Evolutionary conservation across 2,888 invertebrate genomes (phyloP).

Genomic region (Dasypolia templi): DNA sequence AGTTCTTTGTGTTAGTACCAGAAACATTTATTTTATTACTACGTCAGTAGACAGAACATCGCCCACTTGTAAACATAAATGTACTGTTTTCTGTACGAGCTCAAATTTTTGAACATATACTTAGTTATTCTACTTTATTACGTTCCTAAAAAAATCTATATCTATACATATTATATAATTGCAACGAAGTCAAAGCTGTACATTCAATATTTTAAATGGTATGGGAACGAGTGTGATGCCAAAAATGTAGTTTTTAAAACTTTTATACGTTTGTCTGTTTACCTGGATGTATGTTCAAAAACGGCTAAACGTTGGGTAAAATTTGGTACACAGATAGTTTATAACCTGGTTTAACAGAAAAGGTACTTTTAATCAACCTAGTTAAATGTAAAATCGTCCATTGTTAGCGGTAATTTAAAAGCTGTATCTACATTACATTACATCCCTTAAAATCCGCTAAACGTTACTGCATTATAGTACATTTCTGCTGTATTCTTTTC

Average conservation of each 20-base stretch:
- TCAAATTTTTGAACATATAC: conserved; percentile 1
- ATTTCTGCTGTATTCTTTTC: conserved; percentile 30
- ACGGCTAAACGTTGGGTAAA: too few species aligned
- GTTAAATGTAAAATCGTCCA: conserved; percentile 1
- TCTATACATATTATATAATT: too few species aligned
- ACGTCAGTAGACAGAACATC: conserved; percentile 21
- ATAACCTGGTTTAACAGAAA: too few species aligned
- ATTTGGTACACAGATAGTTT: too few species aligned
- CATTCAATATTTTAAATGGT: too few species aligned
- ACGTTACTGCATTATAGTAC: conserved; percentile 26
- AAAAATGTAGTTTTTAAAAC: too few species aligned
- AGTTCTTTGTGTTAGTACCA: conserved; percentile 13
- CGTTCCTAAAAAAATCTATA: neutral
- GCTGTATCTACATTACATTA: neutral
- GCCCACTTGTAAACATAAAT: conserved; percentile 25
- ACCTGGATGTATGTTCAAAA: too few species aligned
- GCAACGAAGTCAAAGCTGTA: too few species aligned
- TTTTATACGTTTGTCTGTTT: too few species aligned
- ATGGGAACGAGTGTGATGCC: too few species aligned
- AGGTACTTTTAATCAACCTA: too few species aligned
- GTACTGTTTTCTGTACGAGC: neutral
- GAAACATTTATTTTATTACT: conserved; percentile 38
- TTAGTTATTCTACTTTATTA: neutral
- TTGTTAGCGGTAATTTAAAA: conserved; percentile 16
- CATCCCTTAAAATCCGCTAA: conserved; percentile 22